Evolutionary conservation across 2,113 vertebrate species (phyloP), one percentile per base, ranked within the genome.

Genomic region (Heterotis niloticus): DNA sequence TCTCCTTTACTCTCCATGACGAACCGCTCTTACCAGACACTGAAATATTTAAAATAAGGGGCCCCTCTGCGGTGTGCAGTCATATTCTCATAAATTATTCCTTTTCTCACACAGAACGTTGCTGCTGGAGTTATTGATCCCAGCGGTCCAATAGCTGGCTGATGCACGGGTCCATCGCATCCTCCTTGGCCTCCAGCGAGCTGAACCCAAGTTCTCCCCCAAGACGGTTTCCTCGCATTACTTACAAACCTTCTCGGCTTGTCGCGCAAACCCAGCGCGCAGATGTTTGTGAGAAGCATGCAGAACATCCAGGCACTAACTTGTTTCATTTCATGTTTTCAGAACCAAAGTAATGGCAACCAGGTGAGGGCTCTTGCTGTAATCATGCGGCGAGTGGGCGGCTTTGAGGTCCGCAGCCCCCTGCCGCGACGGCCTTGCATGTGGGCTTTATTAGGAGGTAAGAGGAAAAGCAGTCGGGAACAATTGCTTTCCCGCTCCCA

Each of bases 401-500:
- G 79, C 66, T 81, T 86, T 69, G 84, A 92, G 89, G 91, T 91
- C 90, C 91, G 89, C 88, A 90, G 89, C 88, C 90, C 89, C 90
- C 91, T 92, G 88, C 92, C 91, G 91, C 89, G 89, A 88, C 86
- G 77, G 82, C 78, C 62, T 67, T 86, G 89, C 90, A 93, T 88
- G 91, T 92, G 90, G 88, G 87, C 86, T 91, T 92, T 86, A 92
- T 92, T 93, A 93, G 79, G 85, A 85, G 88, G 88, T 91, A 90
- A 88, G 86, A 82, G 88, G 80, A 85, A 91, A 92, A 92, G 18
- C 88, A 92, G 90, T 91, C 91, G 91, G 85, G 87, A 92, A 91
- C 91, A 93, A 91, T 92, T 92, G 92, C 92, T 92, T 92, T 92
- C 88, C 89, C 92, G 90, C 89, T 91, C 84, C 82, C 80, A 85